A percentile compares a stretch with the other conserved stretches of the same genome.
These are phyloP conservation scores for Aphis gossypii DNA, from an alignment of 1,140 invertebrate genomes.

Conservation along the genomic window DNA sequence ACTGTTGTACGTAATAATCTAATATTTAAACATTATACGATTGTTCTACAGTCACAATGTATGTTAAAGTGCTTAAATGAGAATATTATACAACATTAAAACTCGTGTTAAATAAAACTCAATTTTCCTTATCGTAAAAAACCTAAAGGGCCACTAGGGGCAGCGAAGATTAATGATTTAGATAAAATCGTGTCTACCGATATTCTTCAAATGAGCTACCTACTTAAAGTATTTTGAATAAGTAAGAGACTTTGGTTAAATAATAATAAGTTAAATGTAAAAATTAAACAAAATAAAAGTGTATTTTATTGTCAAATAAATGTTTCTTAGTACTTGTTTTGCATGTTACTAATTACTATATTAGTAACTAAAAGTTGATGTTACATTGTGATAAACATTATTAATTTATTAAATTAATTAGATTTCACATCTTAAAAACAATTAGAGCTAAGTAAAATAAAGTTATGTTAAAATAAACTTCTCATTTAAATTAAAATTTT, in stretches of 20 bases:
- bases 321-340: neutral
- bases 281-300: neutral
- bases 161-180: neutral
- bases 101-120: neutral
- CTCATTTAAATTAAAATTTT: neutral
- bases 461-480: neutral
- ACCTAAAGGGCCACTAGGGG: neutral
- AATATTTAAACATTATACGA: neutral
- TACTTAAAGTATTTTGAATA: neutral
- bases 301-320: neutral
- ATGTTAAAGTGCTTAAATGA: neutral
- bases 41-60: neutral
- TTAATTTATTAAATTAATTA: slow-evolving; percentile 4
- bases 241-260: neutral
- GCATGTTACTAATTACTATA: too few relatives aligned
- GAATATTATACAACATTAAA: neutral
- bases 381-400: neutral
- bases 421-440: neutral
- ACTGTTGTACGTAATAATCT: neutral
- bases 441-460: neutral
- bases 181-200: neutral
- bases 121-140: neutral
- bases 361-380: neutral
- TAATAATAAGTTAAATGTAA: slow-evolving; percentile 1
- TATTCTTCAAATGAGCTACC: neutral